phyloP scores from a whole-genome alignment of 1,140 invertebrate genomes.

The Macrocentrus cingulum region DNA sequence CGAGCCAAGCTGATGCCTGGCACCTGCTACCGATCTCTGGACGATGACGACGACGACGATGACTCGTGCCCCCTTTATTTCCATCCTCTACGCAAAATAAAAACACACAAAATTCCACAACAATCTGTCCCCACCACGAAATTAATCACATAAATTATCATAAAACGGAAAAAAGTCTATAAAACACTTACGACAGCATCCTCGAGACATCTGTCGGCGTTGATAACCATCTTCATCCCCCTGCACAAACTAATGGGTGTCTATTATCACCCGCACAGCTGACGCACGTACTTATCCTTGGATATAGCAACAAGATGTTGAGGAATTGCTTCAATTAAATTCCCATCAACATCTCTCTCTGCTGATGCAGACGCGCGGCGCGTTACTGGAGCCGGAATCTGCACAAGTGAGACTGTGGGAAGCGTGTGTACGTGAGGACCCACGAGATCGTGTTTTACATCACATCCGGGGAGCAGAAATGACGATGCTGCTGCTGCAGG shows the following conservation, averaged over 20 bases:
- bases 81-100: neutral
- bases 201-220: slow-evolving; percentile 26
- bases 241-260: slow-evolving; percentile 25
- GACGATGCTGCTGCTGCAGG: slow-evolving; percentile 2
- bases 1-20: slow-evolving; percentile 4
- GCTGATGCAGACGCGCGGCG: too few relatives aligned
- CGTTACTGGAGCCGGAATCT: too few relatives aligned
- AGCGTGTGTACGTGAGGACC: slow-evolving; percentile 22
- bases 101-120: too few relatives aligned
- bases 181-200: slow-evolving; percentile 19
- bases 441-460: slow-evolving; percentile 12
- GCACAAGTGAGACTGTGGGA: slow-evolving; percentile 21
- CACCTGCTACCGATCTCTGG: slow-evolving; percentile 27
- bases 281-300: slow-evolving; percentile 17
- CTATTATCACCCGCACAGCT: slow-evolving; percentile 27
- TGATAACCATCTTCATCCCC: slow-evolving; percentile 31
- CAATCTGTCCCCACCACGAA: too few relatives aligned
- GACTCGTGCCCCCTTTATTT: too few relatives aligned
- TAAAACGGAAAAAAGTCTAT: neutral
- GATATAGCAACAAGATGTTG: slow-evolving; percentile 1
- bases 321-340: neutral
- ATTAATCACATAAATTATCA: neutral
- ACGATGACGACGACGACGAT: neutral
- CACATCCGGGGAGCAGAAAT: neutral
- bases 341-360: too few relatives aligned